These are phyloP conservation scores for Lagorchestes hirsutus DNA, from an alignment of 2,797 vertebrate genomes.

Conservation along the genomic window DNA sequence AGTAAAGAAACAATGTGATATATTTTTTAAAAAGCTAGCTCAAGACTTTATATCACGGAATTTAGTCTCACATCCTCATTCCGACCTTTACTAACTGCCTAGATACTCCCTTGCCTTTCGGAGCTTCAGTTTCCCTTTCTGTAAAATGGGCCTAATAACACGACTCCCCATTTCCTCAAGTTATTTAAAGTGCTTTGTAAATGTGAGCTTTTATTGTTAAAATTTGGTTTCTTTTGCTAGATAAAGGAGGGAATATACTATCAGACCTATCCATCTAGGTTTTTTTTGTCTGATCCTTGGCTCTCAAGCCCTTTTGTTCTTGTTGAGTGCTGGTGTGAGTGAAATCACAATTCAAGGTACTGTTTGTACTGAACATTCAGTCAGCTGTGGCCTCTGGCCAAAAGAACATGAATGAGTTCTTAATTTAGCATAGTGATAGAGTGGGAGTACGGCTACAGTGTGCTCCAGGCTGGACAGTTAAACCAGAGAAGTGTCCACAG, in stretches of 20 bases:
- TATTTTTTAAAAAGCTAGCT: neutral
- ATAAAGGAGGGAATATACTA: conserved; percentile 28
- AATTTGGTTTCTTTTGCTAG: conserved; percentile 28
- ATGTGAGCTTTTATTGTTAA: neutral
- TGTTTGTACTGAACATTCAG: conserved; percentile 70
- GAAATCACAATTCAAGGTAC: conserved; percentile 57
- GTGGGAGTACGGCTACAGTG: conserved; percentile 12
- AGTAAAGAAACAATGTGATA: neutral
- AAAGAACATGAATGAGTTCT: conserved; percentile 58
- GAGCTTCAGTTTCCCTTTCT: neutral
- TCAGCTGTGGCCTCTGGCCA: conserved; percentile 66
- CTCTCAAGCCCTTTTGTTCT: conserved; percentile 18
- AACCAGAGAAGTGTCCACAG: conserved; percentile 8
- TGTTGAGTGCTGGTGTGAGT: conserved; percentile 44
- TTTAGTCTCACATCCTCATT: neutral
- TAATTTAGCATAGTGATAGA: conserved; percentile 68
- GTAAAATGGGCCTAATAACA: neutral
- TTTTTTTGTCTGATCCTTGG: conserved; percentile 43
- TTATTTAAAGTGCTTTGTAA: neutral
- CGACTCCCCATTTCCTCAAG: neutral
- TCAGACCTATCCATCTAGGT: neutral
- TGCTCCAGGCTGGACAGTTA: conserved; percentile 58
- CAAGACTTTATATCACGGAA: neutral
- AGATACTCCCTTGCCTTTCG: neutral
- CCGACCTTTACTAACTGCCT: neutral